A percentile compares a stretch with the other conserved stretches of the same genome.
Evolutionary conservation across 1,140 invertebrate genomes (phyloP).

Genomic region (Muscidifurax raptorellus): DNA sequence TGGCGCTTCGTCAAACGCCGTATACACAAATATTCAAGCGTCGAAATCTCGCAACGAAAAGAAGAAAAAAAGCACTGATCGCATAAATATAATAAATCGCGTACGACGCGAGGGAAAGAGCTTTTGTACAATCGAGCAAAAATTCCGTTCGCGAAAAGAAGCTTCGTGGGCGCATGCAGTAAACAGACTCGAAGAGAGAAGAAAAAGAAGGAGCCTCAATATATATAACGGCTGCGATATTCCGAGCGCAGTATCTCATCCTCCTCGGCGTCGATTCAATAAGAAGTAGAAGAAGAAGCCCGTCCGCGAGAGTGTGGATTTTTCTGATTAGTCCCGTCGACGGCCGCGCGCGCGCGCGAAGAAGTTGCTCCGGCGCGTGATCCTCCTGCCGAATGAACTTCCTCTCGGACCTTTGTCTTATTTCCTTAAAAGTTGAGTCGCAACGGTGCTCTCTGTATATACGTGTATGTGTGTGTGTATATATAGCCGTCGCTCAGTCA

Average conservation of each 20-base stretch:
- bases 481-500: conserved; percentile 53
- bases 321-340: conserved; percentile 68
- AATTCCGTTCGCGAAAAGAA: too few species aligned
- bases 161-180: too few species aligned
- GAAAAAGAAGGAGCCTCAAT: too few species aligned
- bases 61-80: too few species aligned
- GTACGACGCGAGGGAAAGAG: too few species aligned
- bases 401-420: conserved; percentile 60
- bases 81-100: too few species aligned
- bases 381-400: conserved; percentile 64
- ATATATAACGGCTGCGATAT: too few species aligned
- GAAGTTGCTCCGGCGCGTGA: conserved; percentile 70
- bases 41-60: too few species aligned
- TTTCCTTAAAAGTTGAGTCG: conserved; percentile 61
- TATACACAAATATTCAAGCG: too few species aligned
- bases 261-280: conserved; percentile 64
- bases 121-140: too few species aligned
- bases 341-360: conserved; percentile 37
- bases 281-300: conserved; percentile 44
- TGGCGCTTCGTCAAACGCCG: too few species aligned
- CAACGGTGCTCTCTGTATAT: not conserved
- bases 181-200: too few species aligned
- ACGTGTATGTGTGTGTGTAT: not conserved
- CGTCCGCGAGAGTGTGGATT: conserved; percentile 67
- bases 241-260: not conserved